phyloP scores from a whole-genome alignment of 2,888 invertebrate genomes.

The Zelleria hepariella region DNA sequence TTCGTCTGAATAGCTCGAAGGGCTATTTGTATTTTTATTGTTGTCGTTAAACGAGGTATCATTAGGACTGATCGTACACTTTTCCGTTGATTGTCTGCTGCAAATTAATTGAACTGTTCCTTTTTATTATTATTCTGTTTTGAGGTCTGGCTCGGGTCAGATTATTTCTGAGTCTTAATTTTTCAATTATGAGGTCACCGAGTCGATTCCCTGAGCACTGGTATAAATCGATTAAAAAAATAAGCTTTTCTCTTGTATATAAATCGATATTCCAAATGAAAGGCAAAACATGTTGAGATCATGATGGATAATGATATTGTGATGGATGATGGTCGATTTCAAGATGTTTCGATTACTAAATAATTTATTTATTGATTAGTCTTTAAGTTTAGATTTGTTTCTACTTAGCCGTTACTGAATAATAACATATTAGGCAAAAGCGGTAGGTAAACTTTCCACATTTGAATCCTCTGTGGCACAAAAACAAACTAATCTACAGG shows the following conservation, averaged over 20 bases:
- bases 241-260: too few species aligned
- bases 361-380: too few species aligned
- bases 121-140: neutral
- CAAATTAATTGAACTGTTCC: constrained; percentile 1
- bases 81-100: constrained; percentile 33
- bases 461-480: neutral
- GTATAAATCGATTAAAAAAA: too few species aligned
- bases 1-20: constrained; percentile 41
- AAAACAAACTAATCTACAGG: constrained; percentile 2
- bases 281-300: too few species aligned
- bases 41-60: constrained; percentile 48
- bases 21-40: constrained; percentile 54
- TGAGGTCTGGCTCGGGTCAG: neutral
- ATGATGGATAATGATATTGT: too few species aligned
- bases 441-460: neutral
- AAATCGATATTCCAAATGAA: too few species aligned
- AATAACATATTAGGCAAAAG: neutral
- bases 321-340: too few species aligned
- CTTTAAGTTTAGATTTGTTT: too few species aligned
- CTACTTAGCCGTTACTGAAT: too few species aligned
- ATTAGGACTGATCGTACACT: constrained; percentile 37
- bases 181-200: too few species aligned
- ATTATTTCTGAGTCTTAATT: neutral
- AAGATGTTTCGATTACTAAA: too few species aligned
- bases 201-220: too few species aligned